Evolutionary conservation across 2,888 invertebrate species (phyloP).

Genomic region (Barypeithes pellucidus): DNA sequence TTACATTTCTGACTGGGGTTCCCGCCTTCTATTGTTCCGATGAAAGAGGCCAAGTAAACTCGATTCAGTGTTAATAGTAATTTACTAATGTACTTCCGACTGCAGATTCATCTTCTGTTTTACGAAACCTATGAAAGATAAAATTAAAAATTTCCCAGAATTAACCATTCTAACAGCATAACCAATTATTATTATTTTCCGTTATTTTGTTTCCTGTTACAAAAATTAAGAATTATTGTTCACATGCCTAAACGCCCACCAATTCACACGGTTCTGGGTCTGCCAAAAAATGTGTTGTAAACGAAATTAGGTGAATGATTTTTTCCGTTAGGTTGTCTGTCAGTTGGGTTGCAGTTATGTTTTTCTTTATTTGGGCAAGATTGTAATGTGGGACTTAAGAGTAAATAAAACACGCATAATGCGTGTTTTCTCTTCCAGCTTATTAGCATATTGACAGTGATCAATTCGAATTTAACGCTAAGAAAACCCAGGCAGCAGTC

Average conservation of each 20-base stretch:
- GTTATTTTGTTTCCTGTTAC: background rate
- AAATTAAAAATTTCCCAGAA: background rate
- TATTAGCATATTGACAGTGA: too few relatives aligned
- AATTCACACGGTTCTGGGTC: background rate
- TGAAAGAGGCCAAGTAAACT: too few relatives aligned
- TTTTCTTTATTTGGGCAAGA: background rate
- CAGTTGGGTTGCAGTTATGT: background rate
- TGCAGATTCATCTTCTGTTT: too few relatives aligned
- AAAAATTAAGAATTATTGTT: conserved; percentile 1
- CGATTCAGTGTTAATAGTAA: too few relatives aligned
- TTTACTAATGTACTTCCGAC: too few relatives aligned
- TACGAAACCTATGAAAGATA: background rate
- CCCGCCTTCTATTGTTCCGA: too few relatives aligned
- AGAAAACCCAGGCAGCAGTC: too few relatives aligned
- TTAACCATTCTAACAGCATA: background rate
- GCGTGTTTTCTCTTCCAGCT: too few relatives aligned
- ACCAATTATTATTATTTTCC: background rate
- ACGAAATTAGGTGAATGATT: background rate
- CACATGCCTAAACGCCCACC: conserved; percentile 8
- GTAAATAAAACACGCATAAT: too few relatives aligned
- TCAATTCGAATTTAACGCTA: too few relatives aligned
- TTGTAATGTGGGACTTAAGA: too few relatives aligned
- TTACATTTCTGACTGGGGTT: too few relatives aligned
- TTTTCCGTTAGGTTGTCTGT: background rate
- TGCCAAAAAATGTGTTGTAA: conserved; percentile 2